These are phyloP conservation scores for Antrozous pallidus DNA, from an alignment of 2,797 vertebrate species.

Conservation along the genomic window DNA sequence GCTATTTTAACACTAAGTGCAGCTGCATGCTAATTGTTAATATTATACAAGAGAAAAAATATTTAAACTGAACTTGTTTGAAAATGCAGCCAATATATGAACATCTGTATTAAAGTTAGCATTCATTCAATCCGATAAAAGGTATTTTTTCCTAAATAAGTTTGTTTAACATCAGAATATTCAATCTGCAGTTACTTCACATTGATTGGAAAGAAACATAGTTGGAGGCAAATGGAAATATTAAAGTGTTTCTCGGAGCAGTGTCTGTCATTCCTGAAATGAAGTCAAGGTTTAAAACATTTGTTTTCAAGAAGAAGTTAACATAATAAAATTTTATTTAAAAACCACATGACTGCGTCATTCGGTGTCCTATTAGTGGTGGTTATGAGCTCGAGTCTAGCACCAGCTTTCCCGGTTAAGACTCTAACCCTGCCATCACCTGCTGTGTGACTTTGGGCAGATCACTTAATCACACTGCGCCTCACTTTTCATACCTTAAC, in stretches of 20 bases:
- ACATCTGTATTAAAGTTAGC: not conserved
- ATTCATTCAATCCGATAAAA: constrained; percentile 12
- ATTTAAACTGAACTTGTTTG: constrained; percentile 64
- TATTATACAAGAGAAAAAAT: constrained; percentile 63
- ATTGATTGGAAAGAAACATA: not conserved
- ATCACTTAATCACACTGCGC: not conserved
- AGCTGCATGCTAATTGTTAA: constrained; percentile 78
- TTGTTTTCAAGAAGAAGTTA: constrained; percentile 7
- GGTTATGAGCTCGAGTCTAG: not conserved
- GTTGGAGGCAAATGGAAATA: not conserved
- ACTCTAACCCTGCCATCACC: not conserved
- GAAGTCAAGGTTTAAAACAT: constrained; percentile 11
- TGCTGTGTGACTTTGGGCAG: not conserved
- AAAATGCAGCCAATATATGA: constrained; percentile 35
- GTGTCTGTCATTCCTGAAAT: not conserved
- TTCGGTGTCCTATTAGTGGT: not conserved
- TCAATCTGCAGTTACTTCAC: not conserved
- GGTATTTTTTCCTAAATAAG: not conserved
- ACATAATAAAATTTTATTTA: not conserved
- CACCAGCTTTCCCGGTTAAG: not conserved
- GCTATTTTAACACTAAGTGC: constrained; percentile 77
- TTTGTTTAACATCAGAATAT: constrained; percentile 16
- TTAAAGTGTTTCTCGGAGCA: not conserved
- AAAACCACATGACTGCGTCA: not conserved
- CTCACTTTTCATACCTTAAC: not conserved